Percentiles rank a stretch among this genome's conserved stretches.
These are phyloP conservation scores for Thecocarcelia acutangulata DNA, from an alignment of 2,888 invertebrate genomes.

Conservation along the genomic window DNA sequence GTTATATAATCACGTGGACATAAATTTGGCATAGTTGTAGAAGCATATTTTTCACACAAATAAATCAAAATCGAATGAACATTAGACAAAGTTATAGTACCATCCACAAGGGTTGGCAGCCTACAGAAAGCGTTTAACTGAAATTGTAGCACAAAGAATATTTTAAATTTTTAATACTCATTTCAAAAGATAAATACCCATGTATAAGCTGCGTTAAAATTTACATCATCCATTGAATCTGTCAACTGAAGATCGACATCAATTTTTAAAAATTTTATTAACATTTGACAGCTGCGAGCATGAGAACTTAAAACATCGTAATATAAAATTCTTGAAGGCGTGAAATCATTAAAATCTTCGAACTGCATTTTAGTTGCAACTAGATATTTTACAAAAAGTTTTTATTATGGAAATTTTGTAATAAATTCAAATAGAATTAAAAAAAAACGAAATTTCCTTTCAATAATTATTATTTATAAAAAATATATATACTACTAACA, in stretches of 20 bases:
- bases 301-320: slow-evolving; percentile 81
- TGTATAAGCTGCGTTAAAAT: slow-evolving; percentile 76
- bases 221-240: slow-evolving; percentile 79
- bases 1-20: slow-evolving; percentile 73
- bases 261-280: slow-evolving; percentile 79
- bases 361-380: background rate
- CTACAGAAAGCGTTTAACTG: slow-evolving; percentile 80
- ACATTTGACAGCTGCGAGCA: slow-evolving; percentile 80
- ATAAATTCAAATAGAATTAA: too few species aligned
- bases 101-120: slow-evolving; percentile 79
- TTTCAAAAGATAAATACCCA: slow-evolving; percentile 71
- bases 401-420: slow-evolving; percentile 10
- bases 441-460: too few species aligned
- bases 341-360: background rate
- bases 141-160: slow-evolving; percentile 21
- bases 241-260: slow-evolving; percentile 78
- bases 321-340: slow-evolving; percentile 71
- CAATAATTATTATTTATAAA: too few species aligned
- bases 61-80: slow-evolving; percentile 82
- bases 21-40: slow-evolving; percentile 37
- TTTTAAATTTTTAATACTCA: background rate
- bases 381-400: background rate
- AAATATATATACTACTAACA: too few species aligned
- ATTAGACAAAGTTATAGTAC: slow-evolving; percentile 79
- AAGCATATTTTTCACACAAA: slow-evolving; percentile 75